Conservation (phyloP, 2,113 vertebrate genomes). For the Pseudorhombus dupliciocellatus region DNA sequence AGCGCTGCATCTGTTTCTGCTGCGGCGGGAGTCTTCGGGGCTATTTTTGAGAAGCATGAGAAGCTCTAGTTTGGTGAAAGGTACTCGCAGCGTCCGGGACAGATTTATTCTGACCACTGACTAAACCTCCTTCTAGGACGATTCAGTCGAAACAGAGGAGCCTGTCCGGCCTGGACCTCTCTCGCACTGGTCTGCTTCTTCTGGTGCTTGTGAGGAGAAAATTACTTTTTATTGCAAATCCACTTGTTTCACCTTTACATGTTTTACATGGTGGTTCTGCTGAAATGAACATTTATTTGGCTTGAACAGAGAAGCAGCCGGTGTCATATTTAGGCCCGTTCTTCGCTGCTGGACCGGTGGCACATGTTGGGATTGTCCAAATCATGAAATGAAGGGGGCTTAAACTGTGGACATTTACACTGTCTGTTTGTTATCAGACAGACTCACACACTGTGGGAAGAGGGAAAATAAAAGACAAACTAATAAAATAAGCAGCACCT, state of each 20-base stretch:
- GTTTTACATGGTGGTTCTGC: too few species aligned
- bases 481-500: conserved; percentile 11
- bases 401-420: neutral
- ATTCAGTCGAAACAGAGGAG: neutral
- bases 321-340: too few species aligned
- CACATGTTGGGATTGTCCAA: neutral
- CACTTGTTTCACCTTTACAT: too few species aligned
- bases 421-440: neutral
- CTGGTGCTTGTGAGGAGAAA: too few species aligned
- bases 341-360: too few species aligned
- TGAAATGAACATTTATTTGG: too few species aligned
- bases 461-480: neutral
- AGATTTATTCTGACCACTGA: neutral
- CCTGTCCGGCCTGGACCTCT: too few species aligned
- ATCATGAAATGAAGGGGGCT: neutral
- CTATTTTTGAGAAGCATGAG: conserved; percentile 57
- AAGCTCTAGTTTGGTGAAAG: conserved; percentile 3
- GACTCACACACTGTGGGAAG: neutral
- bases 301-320: too few species aligned
- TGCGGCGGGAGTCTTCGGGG: conserved; percentile 34
- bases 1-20: conserved; percentile 38
- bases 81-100: neutral
- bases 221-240: too few species aligned
- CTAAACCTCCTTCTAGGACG: neutral
- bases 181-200: too few species aligned